phyloP scores from a whole-genome alignment of 2,113 vertebrate species.

The Solea solea region DNA sequence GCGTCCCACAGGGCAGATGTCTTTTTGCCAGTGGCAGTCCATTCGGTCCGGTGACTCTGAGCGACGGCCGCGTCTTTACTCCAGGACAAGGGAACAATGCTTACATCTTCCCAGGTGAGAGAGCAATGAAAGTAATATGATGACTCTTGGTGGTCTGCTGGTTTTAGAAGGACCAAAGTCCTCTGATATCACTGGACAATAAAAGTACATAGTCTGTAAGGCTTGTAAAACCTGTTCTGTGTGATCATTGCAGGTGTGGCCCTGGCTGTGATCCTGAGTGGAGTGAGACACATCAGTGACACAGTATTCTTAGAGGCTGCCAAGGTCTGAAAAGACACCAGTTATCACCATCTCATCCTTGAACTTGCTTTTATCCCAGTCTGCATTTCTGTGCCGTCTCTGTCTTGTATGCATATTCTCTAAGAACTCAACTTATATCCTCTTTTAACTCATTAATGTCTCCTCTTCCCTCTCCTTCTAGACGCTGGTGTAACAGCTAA shows the following conservation, averaged over 20 bases:
- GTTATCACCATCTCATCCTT: constrained; percentile 1
- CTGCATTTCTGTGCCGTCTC: constrained; percentile 11
- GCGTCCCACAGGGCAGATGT: constrained; percentile 86
- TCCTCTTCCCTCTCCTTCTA: constrained; percentile 52
- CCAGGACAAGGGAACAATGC: constrained; percentile 97
- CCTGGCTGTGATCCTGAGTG: constrained; percentile 93
- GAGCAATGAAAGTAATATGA: not conserved
- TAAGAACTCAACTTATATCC: constrained; percentile 11
- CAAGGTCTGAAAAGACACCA: constrained; percentile 83
- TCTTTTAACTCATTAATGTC: constrained; percentile 40
- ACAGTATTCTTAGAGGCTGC: constrained; percentile 95
- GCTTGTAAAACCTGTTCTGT: not conserved
- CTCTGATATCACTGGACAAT: not conserved
- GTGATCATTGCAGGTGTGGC: constrained; percentile 86
- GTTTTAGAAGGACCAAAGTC: not conserved
- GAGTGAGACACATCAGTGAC: constrained; percentile 94
- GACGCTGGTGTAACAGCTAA: constrained; percentile 52
- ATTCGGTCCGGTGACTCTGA: constrained; percentile 88
- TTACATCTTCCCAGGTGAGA: constrained; percentile 95
- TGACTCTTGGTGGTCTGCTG: too few relatives aligned
- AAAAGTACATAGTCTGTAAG: too few relatives aligned
- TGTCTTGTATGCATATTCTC: constrained; percentile 8
- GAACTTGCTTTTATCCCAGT: not conserved
- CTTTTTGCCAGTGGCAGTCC: constrained; percentile 97
- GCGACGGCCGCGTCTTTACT: constrained; percentile 86